These are phyloP conservation scores for Dolomedes plantarius DNA, from an alignment of 2,888 invertebrate species.

Conservation along the genomic window DNA sequence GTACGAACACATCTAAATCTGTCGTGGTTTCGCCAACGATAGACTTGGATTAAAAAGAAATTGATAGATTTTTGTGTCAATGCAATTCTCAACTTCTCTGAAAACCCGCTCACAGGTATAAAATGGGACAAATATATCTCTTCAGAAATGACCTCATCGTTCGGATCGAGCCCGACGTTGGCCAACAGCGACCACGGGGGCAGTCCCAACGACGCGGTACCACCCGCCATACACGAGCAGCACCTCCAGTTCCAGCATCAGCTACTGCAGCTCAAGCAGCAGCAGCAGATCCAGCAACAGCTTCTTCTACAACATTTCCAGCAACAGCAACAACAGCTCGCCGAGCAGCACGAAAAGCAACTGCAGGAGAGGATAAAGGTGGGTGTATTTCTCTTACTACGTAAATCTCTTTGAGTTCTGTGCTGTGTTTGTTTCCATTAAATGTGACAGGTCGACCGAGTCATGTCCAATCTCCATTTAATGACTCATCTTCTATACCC, in stretches of 20 bases:
- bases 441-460: too few species aligned
- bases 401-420: too few species aligned
- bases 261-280: conserved; percentile 88
- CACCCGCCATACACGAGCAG: conserved; percentile 68
- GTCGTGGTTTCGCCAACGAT: too few species aligned
- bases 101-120: conserved; percentile 27
- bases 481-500: too few species aligned
- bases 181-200: conserved; percentile 17
- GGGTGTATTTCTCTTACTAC: too few species aligned
- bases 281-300: conserved; percentile 94
- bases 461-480: too few species aligned
- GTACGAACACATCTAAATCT: too few species aligned
- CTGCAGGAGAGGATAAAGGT: conserved; percentile 92
- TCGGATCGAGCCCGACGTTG: conserved; percentile 57
- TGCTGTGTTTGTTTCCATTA: too few species aligned
- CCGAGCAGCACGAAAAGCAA: conserved; percentile 93
- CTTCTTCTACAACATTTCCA: conserved; percentile 93
- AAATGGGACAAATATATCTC: conserved; percentile 61
- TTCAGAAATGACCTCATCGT: conserved; percentile 58
- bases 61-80: too few species aligned
- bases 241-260: conserved; percentile 74
- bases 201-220: background rate
- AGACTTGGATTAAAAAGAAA: too few species aligned
- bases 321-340: conserved; percentile 92
- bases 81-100: background rate